Evolutionary conservation across 2,888 invertebrate genomes (phyloP).

Genomic region (Polyommatus icarus): DNA sequence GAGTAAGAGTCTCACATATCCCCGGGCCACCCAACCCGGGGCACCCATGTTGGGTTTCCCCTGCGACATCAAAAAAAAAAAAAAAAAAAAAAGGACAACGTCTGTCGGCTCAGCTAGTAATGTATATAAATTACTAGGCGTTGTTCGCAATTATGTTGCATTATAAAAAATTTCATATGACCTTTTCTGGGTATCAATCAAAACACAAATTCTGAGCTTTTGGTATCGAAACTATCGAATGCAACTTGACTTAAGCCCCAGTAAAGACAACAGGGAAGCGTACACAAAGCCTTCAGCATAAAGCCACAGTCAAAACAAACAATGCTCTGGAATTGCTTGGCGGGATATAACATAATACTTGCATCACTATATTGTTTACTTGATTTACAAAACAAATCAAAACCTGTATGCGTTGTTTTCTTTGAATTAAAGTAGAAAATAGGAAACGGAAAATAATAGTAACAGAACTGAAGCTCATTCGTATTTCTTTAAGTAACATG

Average conservation of each 20-base stretch:
- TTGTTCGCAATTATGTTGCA: no score
- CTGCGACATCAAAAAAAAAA: no score
- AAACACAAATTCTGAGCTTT: no score
- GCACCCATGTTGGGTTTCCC: no score
- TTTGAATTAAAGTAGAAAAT: neutral
- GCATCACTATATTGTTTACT: neutral
- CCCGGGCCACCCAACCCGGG: no score
- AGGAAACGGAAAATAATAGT: neutral
- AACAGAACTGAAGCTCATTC: neutral
- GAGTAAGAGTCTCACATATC: no score
- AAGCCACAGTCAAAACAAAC: slow-evolving; percentile 16
- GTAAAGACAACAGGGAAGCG: neutral
- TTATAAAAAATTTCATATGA: no score
- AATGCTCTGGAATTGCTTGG: neutral
- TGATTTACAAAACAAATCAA: slow-evolving; percentile 2
- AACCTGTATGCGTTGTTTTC: neutral
- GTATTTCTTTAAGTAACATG: neutral
- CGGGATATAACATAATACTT: neutral
- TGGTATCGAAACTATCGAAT: no score
- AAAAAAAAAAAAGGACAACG: no score
- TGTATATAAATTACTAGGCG: no score
- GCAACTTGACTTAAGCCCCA: neutral
- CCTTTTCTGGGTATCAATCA: no score
- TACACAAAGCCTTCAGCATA: neutral
- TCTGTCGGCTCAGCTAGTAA: no score